These are phyloP conservation scores for Turdus rufiventris DNA, from an alignment of 2,113 vertebrate genomes.

Conservation along the genomic window DNA sequence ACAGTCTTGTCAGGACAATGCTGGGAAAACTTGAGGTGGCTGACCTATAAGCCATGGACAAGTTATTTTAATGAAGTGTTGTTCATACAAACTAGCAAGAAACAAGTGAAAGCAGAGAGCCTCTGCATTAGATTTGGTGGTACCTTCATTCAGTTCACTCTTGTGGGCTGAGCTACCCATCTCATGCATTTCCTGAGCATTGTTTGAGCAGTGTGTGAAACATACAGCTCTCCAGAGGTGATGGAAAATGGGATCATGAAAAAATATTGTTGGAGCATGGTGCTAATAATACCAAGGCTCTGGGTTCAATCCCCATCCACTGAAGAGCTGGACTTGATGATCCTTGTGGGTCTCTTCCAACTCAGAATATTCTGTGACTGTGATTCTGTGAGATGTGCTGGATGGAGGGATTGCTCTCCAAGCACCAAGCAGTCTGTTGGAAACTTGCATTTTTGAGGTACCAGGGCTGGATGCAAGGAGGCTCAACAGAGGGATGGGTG, in stretches of 20 bases:
- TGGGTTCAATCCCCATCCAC: background rate
- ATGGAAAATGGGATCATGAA: background rate
- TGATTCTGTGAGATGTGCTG: background rate
- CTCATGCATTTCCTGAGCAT: background rate
- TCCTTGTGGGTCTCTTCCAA: background rate
- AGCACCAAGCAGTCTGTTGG: rapidly evolving
- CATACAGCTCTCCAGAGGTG: background rate
- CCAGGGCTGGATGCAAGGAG: background rate
- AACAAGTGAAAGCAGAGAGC: background rate
- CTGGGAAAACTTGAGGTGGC: background rate
- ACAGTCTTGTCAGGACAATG: background rate
- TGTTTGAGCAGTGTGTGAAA: background rate
- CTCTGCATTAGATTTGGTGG: background rate
- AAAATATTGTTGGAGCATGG: background rate
- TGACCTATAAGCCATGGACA: background rate
- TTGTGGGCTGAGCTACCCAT: background rate
- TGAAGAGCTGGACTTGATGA: background rate
- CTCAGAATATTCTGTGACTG: background rate
- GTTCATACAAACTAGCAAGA: background rate
- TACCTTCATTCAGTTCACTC: background rate
- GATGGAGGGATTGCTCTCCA: background rate
- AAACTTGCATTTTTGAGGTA: background rate
- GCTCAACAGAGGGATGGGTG: background rate
- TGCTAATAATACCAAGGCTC: background rate
- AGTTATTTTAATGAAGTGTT: background rate